These are phyloP conservation scores for Engraulis encrasicolus DNA, from an alignment of 2,113 vertebrate species.

Conservation along the genomic window DNA sequence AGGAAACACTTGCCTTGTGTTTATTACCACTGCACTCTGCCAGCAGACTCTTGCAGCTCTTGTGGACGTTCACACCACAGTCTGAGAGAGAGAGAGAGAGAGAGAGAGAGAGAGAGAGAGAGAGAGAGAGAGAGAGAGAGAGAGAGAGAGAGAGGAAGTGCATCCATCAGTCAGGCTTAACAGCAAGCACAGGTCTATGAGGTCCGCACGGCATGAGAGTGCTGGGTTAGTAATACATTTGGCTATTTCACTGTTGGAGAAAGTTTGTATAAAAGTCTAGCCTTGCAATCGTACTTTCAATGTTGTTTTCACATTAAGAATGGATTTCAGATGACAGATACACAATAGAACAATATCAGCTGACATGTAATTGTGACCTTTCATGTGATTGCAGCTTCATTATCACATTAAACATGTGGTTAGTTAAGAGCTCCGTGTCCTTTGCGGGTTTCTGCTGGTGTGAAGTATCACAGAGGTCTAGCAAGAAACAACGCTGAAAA, in stretches of 20 bases:
- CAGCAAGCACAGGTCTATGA: not conserved
- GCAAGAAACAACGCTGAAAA: too few relatives aligned
- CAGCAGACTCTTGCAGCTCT: constrained; percentile 85
- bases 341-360: too few relatives aligned
- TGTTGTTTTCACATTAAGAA: too few relatives aligned
- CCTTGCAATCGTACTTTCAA: not conserved
- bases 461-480: too few relatives aligned
- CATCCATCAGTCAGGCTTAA: not conserved
- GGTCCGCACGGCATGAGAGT: not conserved
- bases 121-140: too few relatives aligned
- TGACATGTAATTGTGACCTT: too few relatives aligned
- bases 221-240: not conserved
- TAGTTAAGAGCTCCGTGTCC: too few relatives aligned
- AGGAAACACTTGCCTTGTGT: constrained; percentile 78
- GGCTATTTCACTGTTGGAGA: not conserved
- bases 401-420: too few relatives aligned
- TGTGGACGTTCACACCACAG: constrained; percentile 89
- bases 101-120: not conserved
- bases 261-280: not conserved
- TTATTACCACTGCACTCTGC: constrained; percentile 84
- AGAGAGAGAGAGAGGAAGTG: not conserved
- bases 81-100: constrained; percentile 73
- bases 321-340: too few relatives aligned
- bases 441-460: too few relatives aligned
- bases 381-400: too few relatives aligned